Evolutionary conservation across 2,888 invertebrate genomes (phyloP).

Genomic region (Lasioglossum marginatum): DNA sequence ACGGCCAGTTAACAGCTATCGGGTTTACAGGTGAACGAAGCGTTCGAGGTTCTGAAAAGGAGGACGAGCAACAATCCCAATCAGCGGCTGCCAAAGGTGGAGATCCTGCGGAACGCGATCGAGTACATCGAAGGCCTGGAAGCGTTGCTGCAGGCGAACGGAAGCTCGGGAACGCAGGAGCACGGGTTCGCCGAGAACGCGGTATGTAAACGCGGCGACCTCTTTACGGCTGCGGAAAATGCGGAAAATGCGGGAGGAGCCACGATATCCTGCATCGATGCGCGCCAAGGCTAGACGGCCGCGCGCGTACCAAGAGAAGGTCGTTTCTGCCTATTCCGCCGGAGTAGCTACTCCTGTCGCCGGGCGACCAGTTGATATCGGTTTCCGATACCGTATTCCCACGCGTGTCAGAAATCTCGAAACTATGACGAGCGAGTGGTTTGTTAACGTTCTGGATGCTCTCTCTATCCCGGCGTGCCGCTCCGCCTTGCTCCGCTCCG

Average conservation of each 20-base stretch:
- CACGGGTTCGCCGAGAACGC: slow-evolving; percentile 64
- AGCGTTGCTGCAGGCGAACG: slow-evolving; percentile 90
- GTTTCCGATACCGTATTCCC: slow-evolving; percentile 66
- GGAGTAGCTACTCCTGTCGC: slow-evolving; percentile 14
- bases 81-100: slow-evolving; percentile 98
- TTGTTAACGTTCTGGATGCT: slow-evolving; percentile 4
- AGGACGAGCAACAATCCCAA: slow-evolving; percentile 98
- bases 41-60: slow-evolving; percentile 97
- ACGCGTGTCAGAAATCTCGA: slow-evolving; percentile 30
- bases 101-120: slow-evolving; percentile 98
- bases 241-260: not conserved
- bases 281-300: not conserved
- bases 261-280: not conserved
- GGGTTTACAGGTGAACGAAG: slow-evolving; percentile 94
- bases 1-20: not conserved
- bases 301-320: not conserved
- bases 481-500: not conserved
- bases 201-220: slow-evolving; percentile 47
- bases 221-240: slow-evolving; percentile 9
- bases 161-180: slow-evolving; percentile 75
- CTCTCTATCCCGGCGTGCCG: not conserved
- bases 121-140: slow-evolving; percentile 98
- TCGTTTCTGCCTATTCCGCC: slow-evolving; percentile 31
- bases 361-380: slow-evolving; percentile 55
- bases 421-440: slow-evolving; percentile 11